A percentile compares a stretch with the other conserved stretches of the same genome.
Evolutionary conservation across 23 tunicate species (phyloP).

Genomic region (Trididemnum miniatum): DNA sequence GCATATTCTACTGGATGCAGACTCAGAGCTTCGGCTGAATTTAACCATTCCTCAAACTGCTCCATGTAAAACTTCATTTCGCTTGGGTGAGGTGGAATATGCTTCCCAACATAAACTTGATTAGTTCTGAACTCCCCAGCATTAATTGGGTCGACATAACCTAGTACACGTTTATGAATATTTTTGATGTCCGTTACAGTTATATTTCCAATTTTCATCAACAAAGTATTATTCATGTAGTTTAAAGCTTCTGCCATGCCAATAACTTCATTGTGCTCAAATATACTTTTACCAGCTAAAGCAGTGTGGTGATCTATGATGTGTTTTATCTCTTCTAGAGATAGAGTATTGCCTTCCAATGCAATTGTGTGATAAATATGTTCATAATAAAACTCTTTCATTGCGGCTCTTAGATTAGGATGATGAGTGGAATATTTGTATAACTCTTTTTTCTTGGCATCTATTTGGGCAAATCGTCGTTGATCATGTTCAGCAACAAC

Average conservation of each 20-base stretch:
- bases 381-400: conserved; percentile 93
- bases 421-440: conserved; percentile 88
- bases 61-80: conserved; percentile 83
- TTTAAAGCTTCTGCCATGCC: conserved; percentile 87
- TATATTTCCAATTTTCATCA: conserved; percentile 72
- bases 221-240: conserved; percentile 87
- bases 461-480: conserved; percentile 58
- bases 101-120: conserved; percentile 90
- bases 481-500: conserved; percentile 80
- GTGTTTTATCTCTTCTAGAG: conserved; percentile 64
- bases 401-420: conserved; percentile 65
- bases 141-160: conserved; percentile 75
- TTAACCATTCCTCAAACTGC: conserved; percentile 85
- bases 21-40: conserved; percentile 44
- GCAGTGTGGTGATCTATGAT: conserved; percentile 69
- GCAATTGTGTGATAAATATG: conserved; percentile 95
- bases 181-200: conserved; percentile 72
- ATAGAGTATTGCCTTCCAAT: conserved; percentile 81
- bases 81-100: conserved; percentile 88
- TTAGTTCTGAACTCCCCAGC: conserved; percentile 88
- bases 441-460: conserved; percentile 67
- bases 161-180: conserved; percentile 86
- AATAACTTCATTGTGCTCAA: conserved; percentile 92
- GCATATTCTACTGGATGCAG: conserved; percentile 92
- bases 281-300: conserved; percentile 70